Conservation (phyloP, 2,797 vertebrate genomes). For the Sciurus vulgaris region DNA sequence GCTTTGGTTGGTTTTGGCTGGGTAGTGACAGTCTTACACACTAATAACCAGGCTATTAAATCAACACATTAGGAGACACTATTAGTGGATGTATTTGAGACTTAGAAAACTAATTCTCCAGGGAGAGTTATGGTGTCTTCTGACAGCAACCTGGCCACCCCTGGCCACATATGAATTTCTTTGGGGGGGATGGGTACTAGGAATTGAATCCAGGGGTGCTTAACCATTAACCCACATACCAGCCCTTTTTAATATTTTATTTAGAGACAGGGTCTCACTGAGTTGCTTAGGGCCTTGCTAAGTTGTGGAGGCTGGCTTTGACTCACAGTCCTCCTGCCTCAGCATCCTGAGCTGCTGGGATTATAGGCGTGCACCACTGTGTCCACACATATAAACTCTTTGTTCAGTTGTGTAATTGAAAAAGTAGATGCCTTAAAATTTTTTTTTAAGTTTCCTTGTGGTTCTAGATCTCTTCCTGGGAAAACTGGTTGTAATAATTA, state of each 20-base stretch:
- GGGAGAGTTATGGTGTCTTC: background rate
- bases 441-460: background rate
- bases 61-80: background rate
- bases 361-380: no score
- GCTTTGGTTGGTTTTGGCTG: background rate
- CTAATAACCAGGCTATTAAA: background rate
- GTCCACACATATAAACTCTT: background rate
- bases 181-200: no score
- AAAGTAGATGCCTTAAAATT: background rate
- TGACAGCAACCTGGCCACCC: background rate
- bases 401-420: background rate
- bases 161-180: background rate
- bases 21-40: background rate
- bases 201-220: no score
- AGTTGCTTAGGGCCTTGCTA: no score
- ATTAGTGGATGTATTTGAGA: background rate
- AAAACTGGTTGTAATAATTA: background rate
- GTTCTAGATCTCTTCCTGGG: constrained; percentile 45
- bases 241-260: no score
- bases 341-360: no score
- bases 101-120: background rate
- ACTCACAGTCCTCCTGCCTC: no score
- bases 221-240: no score
- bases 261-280: no score
- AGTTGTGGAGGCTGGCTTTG: no score